These are phyloP conservation scores for Tautogolabrus adspersus DNA, from an alignment of 2,113 vertebrate species.

Conservation along the genomic window DNA sequence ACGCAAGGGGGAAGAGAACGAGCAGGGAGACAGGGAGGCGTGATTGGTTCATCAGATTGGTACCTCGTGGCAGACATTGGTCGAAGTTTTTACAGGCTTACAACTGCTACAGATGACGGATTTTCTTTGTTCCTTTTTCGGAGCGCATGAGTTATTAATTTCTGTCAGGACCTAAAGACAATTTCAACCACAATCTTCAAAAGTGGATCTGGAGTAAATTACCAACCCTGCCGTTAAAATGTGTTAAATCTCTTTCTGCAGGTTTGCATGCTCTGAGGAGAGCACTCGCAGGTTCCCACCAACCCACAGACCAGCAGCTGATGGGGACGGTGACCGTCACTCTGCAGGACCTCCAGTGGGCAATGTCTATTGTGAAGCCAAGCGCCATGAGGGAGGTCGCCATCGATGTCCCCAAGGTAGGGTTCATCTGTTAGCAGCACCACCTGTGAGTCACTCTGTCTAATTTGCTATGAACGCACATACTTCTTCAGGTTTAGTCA, in stretches of 20 bases:
- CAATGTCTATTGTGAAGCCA: conserved; percentile 91
- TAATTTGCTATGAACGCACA: neutral
- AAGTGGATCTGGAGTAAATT: too few relatives aligned
- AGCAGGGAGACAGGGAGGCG: too few relatives aligned
- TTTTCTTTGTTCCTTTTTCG: too few relatives aligned
- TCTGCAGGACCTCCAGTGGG: conserved; percentile 90
- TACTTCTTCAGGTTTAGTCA: neutral
- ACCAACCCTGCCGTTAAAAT: neutral
- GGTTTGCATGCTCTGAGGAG: conserved; percentile 89
- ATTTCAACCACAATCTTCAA: too few relatives aligned
- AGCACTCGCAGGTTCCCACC: conserved; percentile 73
- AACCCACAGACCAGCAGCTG: conserved; percentile 83
- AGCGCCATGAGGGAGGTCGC: conserved; percentile 99
- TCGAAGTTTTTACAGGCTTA: too few relatives aligned
- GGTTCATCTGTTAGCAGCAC: neutral
- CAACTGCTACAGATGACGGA: too few relatives aligned
- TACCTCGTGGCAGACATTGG: too few relatives aligned
- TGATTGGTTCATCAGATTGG: too few relatives aligned
- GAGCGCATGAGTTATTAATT: too few relatives aligned
- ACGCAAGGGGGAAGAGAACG: too few relatives aligned
- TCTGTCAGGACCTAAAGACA: too few relatives aligned
- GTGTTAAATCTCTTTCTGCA: conserved; percentile 59
- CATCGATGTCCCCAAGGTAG: conserved; percentile 94
- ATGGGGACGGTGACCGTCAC: conserved; percentile 86
- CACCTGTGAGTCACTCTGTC: neutral